Conservation (phyloP, 2,113 vertebrate genomes). For the Coptodon bakossiorum region DNA sequence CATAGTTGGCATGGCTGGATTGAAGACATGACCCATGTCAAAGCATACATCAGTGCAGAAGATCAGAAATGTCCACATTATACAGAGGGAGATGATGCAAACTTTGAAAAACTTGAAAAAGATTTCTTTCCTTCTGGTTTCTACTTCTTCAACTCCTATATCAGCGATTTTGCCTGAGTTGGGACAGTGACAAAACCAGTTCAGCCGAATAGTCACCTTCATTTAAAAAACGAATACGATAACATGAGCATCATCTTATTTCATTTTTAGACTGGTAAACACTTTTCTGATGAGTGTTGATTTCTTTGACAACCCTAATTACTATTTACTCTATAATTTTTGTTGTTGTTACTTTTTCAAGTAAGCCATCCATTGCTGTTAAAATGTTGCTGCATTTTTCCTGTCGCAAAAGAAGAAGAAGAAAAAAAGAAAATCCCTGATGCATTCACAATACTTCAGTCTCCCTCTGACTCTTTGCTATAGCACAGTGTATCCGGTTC, state of each 20-base stretch:
- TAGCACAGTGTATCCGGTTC: not conserved
- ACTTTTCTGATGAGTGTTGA: not conserved
- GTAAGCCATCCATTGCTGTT: not conserved
- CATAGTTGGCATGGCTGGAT: not conserved
- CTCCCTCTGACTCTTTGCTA: not conserved
- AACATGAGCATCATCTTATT: not conserved
- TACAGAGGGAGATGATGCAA: not conserved
- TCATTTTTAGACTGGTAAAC: not conserved
- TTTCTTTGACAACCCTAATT: not conserved
- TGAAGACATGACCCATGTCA: not conserved
- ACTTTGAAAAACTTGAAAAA: not conserved
- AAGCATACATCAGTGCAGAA: not conserved
- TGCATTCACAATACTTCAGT: not conserved
- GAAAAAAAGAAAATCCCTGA: not conserved
- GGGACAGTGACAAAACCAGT: not conserved
- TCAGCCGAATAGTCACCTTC: not conserved
- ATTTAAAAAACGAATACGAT: not conserved
- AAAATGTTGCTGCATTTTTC: not conserved
- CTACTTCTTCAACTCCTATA: not conserved
- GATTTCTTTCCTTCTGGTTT: not conserved
- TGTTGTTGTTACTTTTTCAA: not conserved
- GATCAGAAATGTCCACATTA: not conserved
- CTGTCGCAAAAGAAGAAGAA: not conserved
- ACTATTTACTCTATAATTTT: not conserved
- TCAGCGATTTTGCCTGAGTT: not conserved